These are phyloP conservation scores for Spinus olivaceus DNA, from an alignment of 2,797 vertebrate species.

Conservation along the genomic window DNA sequence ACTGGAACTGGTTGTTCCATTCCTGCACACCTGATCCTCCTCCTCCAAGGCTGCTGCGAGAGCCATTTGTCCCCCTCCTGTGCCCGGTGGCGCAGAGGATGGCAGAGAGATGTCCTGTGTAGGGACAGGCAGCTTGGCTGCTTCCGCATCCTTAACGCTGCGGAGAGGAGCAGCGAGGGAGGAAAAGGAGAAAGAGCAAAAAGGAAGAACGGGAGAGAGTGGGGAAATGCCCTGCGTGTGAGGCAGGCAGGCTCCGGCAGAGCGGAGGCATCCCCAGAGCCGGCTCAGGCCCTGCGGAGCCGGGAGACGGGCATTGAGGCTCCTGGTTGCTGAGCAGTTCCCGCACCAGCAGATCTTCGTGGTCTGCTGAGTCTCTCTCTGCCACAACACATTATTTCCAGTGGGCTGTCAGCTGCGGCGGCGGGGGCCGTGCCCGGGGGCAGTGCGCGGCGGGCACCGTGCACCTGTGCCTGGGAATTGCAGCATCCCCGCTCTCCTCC, in stretches of 20 bases:
- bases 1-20: slow-evolving; percentile 65
- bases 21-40: slow-evolving; percentile 31
- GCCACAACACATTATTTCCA: slow-evolving; percentile 89
- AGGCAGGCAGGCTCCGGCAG: not conserved
- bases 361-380: slow-evolving; percentile 78
- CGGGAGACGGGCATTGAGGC: slow-evolving; percentile 45
- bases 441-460: slow-evolving; percentile 58
- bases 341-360: slow-evolving; percentile 71
- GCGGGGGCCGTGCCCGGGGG: slow-evolving; percentile 72
- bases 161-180: not conserved
- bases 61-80: not conserved
- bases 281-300: not conserved
- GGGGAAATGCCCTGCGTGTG: not conserved
- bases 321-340: slow-evolving; percentile 60
- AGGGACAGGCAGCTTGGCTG: not conserved
- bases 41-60: not conserved
- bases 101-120: rapidly evolving
- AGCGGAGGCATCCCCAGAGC: not conserved
- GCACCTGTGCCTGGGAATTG: slow-evolving; percentile 86
- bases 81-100: not conserved
- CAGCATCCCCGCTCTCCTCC: slow-evolving; percentile 54
- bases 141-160: not conserved
- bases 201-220: not conserved
- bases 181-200: not conserved
- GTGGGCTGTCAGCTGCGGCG: slow-evolving; percentile 74